Base-by-base conservation (phyloP, 2,888 invertebrate genomes). In the Apamea anceps region DNA sequence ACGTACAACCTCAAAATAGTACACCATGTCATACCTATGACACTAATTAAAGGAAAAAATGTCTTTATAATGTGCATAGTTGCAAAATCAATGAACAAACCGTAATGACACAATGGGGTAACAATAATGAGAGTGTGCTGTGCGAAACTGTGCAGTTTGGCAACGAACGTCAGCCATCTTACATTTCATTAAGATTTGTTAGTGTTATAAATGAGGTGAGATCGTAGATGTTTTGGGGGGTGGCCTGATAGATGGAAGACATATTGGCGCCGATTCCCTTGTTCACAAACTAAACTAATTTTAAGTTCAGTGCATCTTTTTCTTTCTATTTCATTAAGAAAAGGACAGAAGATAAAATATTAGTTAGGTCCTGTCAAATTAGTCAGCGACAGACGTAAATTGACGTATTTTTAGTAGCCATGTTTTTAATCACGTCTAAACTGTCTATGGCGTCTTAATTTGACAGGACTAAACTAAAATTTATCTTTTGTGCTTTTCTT, bases 61-160 rank as follows among this genome's bases (percentile, higher is more conserved):
- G 76, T 79, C 80, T 83, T 87, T 88, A 86, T 87, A 85, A 88
- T 88, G 89, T 85, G 84, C 88, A 80, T 77, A 76, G 86, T 88
- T 89, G 81, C 85, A 82, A 90, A 91, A 91, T 89, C 89, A 91
- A 91, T 92, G 90, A 90, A 88, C 89, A 92, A 93, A 91, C 90
- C 86, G 76, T 86, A 85, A 85, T 93, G 91, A 91, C 90, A 92
- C 93, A 93, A 93, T 90, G 81, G 73, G 88, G 86, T 88, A 91
- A 92, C 93, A 93, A 93, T 93, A 91, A 93, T 94, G 94, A 92
- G 93, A 94, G 89, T 90, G 86, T 85, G 85, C 87, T 87, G 90
- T 90, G 87, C 89, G 92, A 91, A 90, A 89, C 79, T 72, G 45
- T 25, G 79, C 79, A 74, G 88, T 92, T 91, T 91, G 87, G 91